Evolutionary conservation across 2,113 vertebrate genomes (phyloP), one percentile per base, ranked within the genome.

Genomic region (Aphelocoma coerulescens): DNA sequence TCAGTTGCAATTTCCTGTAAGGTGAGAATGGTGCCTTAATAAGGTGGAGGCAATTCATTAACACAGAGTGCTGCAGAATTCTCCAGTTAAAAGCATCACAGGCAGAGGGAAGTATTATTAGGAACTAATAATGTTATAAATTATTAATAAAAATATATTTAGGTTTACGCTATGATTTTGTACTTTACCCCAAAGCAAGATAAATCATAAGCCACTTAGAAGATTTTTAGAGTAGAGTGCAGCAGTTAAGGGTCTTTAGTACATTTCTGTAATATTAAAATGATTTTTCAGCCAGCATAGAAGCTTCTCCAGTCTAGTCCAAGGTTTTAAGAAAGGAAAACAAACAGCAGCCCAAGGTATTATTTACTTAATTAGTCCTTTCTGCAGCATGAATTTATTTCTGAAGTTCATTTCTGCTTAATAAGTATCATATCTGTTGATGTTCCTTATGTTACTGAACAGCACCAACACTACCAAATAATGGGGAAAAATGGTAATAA

Each of bases 251-350:
- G 17, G 77, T 72, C 27, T 91, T 66, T 20, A 72, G 48, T 51
- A 79, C 10, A 46, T 44, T 91, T 88, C 55, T 95, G 52, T 75
- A 84, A 55, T 82, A 94, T 96, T 94, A 77, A 93, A 94, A 95
- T 57, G 15, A 93, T 92, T 95, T 95, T 96, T 94, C 89, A 95
- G 48, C 48, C 55, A 69, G 35, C 6, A 1, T 57, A 79, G 62
- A 73, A 85, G 8, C 49, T 58, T 62, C 61, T 52, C 68, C 49
- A 86, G 30, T 57, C 67, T 89, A 57, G 21, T 74, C 37, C 65
- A 65, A 94, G 35, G 18, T 51, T 87, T 91, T 33, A 6, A 48
- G 86, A 71, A 85, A 78, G 20, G 82, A 82, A 88, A 92, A 32
- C 37, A 89, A 93, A 84, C 52, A 95, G 55, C 81, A 93, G 39